phyloP scores from a whole-genome alignment of 1,140 invertebrate species.

The Achatina immaculata region DNA sequence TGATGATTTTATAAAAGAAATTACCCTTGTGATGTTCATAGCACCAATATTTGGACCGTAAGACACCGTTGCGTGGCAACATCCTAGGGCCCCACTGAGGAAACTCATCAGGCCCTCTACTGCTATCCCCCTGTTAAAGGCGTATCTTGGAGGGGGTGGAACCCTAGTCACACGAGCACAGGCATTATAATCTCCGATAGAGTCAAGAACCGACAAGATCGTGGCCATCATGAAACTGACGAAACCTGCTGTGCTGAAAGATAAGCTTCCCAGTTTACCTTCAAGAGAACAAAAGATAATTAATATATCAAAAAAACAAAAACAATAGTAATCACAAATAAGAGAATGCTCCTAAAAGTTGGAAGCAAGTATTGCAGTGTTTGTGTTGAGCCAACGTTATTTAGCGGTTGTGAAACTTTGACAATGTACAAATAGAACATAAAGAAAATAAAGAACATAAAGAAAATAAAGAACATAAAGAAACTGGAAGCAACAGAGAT shows the following conservation, averaged over 20 bases:
- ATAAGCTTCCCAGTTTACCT: not conserved
- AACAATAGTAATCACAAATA: not conserved
- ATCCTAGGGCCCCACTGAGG: conserved; percentile 84
- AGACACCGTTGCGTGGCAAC: conserved; percentile 86
- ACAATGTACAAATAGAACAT: too few species aligned
- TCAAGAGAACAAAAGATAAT: not conserved
- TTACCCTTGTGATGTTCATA: conserved; percentile 78
- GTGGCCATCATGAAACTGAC: conserved; percentile 56
- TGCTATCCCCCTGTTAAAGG: conserved; percentile 75
- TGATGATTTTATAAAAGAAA: too few species aligned
- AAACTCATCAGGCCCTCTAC: conserved; percentile 87
- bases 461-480: too few species aligned
- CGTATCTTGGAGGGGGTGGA: conserved; percentile 54
- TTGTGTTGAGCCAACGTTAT: too few species aligned
- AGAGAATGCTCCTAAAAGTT: not conserved
- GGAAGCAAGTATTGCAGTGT: not conserved
- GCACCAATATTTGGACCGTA: conserved; percentile 88
- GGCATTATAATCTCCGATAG: conserved; percentile 66
- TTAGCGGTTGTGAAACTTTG: too few species aligned
- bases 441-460: too few species aligned
- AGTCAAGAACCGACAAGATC: conserved; percentile 61
- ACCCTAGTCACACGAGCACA: conserved; percentile 47
- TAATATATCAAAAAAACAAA: not conserved
- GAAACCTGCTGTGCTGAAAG: conserved; percentile 52
- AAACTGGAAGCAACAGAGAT: too few species aligned